These are phyloP conservation scores for Thryonomys swinderianus DNA, from an alignment of 2,113 vertebrate genomes.

Conservation along the genomic window DNA sequence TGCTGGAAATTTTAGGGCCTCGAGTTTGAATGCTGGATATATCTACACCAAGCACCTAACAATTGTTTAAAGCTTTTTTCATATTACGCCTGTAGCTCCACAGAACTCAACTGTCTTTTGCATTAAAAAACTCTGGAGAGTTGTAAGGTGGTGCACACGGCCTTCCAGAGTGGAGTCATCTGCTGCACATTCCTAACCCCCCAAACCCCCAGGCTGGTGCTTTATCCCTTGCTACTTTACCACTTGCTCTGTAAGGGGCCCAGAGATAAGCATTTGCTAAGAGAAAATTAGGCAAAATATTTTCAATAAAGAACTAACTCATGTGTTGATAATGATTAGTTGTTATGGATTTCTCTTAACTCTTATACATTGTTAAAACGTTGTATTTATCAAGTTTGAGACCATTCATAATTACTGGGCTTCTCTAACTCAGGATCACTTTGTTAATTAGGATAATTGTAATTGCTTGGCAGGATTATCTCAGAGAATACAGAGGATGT, in stretches of 20 bases:
- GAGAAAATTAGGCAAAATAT: background rate
- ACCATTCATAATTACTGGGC: background rate
- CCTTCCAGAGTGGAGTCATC: background rate
- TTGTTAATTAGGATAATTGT: background rate
- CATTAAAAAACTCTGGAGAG: background rate
- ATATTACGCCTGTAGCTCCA: background rate
- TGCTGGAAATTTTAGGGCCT: background rate
- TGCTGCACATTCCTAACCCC: background rate
- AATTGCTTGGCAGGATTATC: background rate
- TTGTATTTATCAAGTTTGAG: background rate
- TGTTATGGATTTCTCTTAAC: background rate
- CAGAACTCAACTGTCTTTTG: background rate
- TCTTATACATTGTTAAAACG: background rate
- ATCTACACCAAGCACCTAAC: background rate
- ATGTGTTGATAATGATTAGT: background rate
- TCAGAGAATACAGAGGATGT: background rate
- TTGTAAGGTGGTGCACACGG: background rate
- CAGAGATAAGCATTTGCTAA: background rate
- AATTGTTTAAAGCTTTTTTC: background rate
- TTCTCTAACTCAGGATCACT: background rate
- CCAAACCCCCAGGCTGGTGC: background rate
- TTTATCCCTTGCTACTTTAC: background rate
- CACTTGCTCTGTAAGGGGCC: background rate
- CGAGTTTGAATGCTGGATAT: background rate
- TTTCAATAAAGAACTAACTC: conserved; percentile 30